These are phyloP conservation scores for Cynocephalus volans DNA, from an alignment of 2,113 vertebrate genomes.

Conservation along the genomic window DNA sequence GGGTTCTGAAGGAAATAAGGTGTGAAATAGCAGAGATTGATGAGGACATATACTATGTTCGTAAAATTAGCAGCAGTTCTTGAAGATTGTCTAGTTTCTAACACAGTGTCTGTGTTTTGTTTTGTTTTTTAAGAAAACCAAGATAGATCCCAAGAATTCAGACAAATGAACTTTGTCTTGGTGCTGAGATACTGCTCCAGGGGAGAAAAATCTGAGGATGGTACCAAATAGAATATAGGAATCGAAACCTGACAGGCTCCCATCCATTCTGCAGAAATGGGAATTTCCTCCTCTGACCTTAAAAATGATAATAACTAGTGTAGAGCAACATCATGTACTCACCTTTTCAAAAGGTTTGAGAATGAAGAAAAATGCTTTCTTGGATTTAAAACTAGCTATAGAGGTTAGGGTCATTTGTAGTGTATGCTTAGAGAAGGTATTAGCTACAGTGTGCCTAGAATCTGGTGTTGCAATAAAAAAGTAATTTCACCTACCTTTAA, in stretches of 20 bases:
- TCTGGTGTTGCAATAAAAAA: neutral
- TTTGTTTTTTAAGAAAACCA: neutral
- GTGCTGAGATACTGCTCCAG: neutral
- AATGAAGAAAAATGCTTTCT: conserved; percentile 41
- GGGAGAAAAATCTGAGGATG: neutral
- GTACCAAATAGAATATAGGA: neutral
- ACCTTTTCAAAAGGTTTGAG: conserved; percentile 38
- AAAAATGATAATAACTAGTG: neutral
- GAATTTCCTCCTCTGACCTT: neutral
- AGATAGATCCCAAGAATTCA: conserved; percentile 43
- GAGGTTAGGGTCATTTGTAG: conserved; percentile 11
- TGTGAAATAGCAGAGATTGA: conserved; percentile 20
- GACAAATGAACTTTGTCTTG: conserved; percentile 55
- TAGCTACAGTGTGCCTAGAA: neutral
- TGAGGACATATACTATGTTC: neutral
- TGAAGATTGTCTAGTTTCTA: neutral
- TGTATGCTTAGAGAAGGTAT: conserved; percentile 4
- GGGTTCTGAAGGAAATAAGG: conserved; percentile 61
- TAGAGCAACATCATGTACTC: neutral
- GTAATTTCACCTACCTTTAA: conserved; percentile 4
- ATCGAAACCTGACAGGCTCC: neutral
- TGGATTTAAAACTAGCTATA: conserved; percentile 45
- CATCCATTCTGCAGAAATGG: neutral
- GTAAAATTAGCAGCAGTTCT: neutral
- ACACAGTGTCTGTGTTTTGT: neutral